phyloP scores from a whole-genome alignment of 1,140 invertebrate species.

The Drosophila busckii region DNA sequence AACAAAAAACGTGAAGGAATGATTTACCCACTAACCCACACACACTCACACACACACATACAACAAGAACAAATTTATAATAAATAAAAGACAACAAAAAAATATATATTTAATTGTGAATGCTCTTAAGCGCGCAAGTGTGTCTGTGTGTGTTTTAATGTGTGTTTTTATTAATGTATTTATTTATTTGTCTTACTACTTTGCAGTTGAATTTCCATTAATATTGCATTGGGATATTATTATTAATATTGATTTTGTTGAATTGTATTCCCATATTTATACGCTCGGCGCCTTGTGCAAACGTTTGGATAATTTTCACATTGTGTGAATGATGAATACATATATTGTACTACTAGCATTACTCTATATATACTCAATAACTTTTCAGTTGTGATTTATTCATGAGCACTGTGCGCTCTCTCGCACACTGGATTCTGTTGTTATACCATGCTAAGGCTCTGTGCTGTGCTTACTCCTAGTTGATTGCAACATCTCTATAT shows the following conservation, averaged over 20 bases:
- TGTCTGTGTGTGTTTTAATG: constrained; percentile 24
- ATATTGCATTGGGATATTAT: constrained; percentile 66
- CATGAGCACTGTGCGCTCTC: constrained; percentile 37
- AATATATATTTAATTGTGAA: constrained; percentile 49
- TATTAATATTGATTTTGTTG: constrained; percentile 67
- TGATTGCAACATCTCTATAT: constrained; percentile 39
- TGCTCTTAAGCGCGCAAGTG: no score
- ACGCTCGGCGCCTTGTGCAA: constrained; percentile 56
- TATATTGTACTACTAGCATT: no score
- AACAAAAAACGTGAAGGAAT: constrained; percentile 15
- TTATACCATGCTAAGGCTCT: constrained; percentile 54
- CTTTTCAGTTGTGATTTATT: constrained; percentile 74
- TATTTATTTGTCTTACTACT: constrained; percentile 51
- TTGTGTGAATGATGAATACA: constrained; percentile 47
- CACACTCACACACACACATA: constrained; percentile 13
- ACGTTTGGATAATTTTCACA: constrained; percentile 67
- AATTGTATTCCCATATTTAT: constrained; percentile 51
- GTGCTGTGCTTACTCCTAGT: constrained; percentile 39
- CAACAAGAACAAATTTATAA: constrained; percentile 34
- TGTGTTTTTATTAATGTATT: constrained; percentile 51
- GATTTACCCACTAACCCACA: constrained; percentile 22
- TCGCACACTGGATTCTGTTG: constrained; percentile 15
- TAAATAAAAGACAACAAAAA: constrained; percentile 47
- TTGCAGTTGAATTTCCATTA: constrained; percentile 69
- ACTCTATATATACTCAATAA: no score